These are phyloP conservation scores for Sitobion miscanthi DNA, from an alignment of 1,140 invertebrate genomes.

Conservation along the genomic window DNA sequence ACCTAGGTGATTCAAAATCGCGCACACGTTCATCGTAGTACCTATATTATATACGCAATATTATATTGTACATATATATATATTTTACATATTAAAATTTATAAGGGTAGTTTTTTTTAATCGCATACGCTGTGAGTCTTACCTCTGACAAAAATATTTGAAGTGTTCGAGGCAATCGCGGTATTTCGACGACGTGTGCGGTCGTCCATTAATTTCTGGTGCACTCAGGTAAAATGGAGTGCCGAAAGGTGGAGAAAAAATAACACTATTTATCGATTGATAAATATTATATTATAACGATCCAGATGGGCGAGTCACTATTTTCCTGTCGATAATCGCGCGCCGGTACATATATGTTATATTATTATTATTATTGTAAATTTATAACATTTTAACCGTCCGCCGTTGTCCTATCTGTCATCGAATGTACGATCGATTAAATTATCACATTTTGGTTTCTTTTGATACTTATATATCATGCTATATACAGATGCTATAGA, in stretches of 20 bases:
- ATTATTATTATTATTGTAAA: not conserved
- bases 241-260: not conserved
- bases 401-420: not conserved
- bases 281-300: not conserved
- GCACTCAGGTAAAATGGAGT: constrained; percentile 21
- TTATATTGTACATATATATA: not conserved
- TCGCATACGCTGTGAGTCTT: not conserved
- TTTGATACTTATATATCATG: no score
- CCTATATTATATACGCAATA: not conserved
- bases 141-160: not conserved
- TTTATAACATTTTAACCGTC: not conserved
- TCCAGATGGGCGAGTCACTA: not conserved
- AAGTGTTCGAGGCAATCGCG: not conserved
- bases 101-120: constrained; percentile 13
- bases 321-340: not conserved
- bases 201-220: constrained; percentile 30
- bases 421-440: not conserved
- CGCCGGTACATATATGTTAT: not conserved
- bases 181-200: constrained; percentile 26
- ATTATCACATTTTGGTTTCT: not conserved
- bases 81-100: not conserved
- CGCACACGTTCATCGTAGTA: not conserved
- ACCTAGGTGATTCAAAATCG: no score
- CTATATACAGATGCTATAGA: no score
- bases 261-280: not conserved